Conservation (phyloP, 2,797 vertebrate species). For the Muscicapa striata region DNA sequence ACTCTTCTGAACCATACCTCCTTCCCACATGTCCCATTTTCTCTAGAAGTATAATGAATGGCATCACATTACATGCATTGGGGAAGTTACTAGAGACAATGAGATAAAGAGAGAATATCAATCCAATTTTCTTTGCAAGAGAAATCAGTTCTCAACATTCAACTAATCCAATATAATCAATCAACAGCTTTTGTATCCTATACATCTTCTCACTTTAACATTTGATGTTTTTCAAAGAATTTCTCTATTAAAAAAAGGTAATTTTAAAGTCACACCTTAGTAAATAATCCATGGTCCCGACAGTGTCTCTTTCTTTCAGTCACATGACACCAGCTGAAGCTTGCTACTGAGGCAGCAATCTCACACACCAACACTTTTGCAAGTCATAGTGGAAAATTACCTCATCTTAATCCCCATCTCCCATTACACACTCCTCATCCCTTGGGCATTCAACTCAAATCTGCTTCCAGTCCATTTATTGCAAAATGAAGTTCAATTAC, state of each 20-base stretch:
- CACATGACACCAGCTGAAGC: neutral
- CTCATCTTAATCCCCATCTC: neutral
- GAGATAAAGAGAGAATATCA: neutral
- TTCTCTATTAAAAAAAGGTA: neutral
- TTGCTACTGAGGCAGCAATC: neutral
- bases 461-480: neutral
- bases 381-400: conserved; percentile 37
- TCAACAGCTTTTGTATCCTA: neutral
- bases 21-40: neutral
- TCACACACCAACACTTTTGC: neutral
- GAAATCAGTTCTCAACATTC: neutral
- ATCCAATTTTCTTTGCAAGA: neutral
- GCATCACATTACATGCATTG: neutral
- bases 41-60: neutral
- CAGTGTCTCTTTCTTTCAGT: neutral
- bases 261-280: neutral
- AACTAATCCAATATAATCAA: neutral
- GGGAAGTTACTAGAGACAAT: neutral
- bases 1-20: neutral
- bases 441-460: neutral
- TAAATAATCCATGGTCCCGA: neutral
- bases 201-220: neutral
- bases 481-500: conserved; percentile 2
- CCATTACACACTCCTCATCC: neutral
- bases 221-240: neutral